Evolutionary conservation across 2,113 vertebrate genomes (phyloP).

Genomic region (Petrocephalus microphthalmus): DNA sequence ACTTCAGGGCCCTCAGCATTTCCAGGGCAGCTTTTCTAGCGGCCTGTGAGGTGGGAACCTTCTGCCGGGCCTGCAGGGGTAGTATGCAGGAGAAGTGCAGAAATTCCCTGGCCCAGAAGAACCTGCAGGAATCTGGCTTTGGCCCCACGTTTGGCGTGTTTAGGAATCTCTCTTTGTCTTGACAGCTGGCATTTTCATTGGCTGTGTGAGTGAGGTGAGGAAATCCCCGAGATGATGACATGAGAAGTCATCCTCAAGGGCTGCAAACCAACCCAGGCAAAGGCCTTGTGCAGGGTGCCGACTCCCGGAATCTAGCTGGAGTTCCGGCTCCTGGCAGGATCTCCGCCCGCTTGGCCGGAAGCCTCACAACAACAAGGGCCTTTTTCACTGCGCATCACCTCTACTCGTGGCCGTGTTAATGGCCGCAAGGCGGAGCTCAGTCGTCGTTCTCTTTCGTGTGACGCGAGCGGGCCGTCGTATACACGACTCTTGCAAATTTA

Average conservation of each 20-base stretch:
- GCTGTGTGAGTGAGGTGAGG: background rate
- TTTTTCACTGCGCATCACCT: background rate
- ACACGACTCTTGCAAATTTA: too few relatives aligned
- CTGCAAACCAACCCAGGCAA: background rate
- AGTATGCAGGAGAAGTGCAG: too few relatives aligned
- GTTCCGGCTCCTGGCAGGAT: background rate
- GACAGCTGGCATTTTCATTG: background rate
- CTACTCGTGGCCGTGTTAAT: background rate
- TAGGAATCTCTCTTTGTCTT: background rate
- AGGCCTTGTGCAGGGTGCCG: background rate
- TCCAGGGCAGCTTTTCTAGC: background rate
- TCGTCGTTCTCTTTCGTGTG: background rate
- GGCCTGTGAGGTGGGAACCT: background rate
- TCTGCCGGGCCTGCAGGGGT: too few relatives aligned
- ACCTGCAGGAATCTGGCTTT: background rate
- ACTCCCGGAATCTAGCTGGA: background rate
- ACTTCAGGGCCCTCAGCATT: background rate
- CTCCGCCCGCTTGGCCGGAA: background rate
- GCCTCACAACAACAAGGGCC: background rate
- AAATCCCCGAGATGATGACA: background rate
- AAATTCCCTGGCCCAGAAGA: background rate
- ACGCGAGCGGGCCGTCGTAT: background rate
- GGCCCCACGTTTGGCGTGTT: background rate
- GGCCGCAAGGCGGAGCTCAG: background rate
- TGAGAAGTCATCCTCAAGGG: background rate